Evolutionary conservation across 2,797 vertebrate genomes (phyloP).

Genomic region (Discoglossus pictus): DNA sequence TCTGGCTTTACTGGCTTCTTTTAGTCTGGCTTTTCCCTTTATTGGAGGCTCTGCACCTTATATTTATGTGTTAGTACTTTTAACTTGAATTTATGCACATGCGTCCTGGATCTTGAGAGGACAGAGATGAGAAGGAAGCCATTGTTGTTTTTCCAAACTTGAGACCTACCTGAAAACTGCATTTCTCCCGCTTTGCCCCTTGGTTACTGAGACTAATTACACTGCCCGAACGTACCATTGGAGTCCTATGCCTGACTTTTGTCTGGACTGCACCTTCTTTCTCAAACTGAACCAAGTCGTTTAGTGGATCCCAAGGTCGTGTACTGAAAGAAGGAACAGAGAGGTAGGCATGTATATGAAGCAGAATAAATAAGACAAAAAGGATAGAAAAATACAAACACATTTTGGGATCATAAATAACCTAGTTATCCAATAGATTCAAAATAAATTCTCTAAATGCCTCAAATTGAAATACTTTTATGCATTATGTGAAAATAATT

Average conservation of each 20-base stretch:
- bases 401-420: neutral
- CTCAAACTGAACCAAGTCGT: conserved; percentile 97
- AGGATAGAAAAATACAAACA: neutral
- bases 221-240: conserved; percentile 92
- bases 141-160: conserved; percentile 35
- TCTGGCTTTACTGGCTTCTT: no score
- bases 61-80: conserved; percentile 29
- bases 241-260: conserved; percentile 95
- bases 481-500: no score
- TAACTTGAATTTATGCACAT: conserved; percentile 30
- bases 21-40: no score
- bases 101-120: conserved; percentile 48
- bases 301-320: conserved; percentile 95
- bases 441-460: no score
- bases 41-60: neutral
- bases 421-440: neutral
- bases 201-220: conserved; percentile 80
- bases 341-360: conserved; percentile 1
- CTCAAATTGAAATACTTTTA: no score
- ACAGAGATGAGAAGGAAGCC: conserved; percentile 41
- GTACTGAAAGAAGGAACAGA: conserved; percentile 74
- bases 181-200: conserved; percentile 75
- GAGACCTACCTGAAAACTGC: conserved; percentile 72
- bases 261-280: conserved; percentile 96
- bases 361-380: neutral